phyloP scores from a whole-genome alignment of 2,113 vertebrate species.

The Salvelinus alpinus region DNA sequence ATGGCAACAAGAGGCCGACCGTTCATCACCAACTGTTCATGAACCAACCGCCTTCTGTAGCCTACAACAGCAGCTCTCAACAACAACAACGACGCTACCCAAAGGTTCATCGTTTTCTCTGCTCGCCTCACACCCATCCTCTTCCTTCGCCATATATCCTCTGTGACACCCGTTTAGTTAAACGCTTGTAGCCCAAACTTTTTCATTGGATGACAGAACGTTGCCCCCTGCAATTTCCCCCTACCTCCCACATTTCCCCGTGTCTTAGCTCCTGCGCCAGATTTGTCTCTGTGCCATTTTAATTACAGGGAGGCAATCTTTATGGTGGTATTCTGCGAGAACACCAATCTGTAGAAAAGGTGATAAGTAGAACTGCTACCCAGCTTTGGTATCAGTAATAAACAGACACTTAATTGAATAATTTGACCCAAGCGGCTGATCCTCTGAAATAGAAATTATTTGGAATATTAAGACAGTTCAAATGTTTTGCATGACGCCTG shows the following conservation, averaged over 20 bases:
- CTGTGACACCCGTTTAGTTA: constrained; percentile 34
- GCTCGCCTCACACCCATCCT: background rate
- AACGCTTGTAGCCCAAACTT: constrained; percentile 52
- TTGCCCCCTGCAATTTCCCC: constrained; percentile 53
- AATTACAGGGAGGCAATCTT: constrained; percentile 84
- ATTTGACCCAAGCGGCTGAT: constrained; percentile 84
- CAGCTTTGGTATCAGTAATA: constrained; percentile 82
- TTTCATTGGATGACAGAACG: constrained; percentile 63
- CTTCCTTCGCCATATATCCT: background rate
- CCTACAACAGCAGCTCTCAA: background rate
- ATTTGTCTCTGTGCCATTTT: constrained; percentile 84
- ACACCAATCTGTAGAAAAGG: constrained; percentile 83
- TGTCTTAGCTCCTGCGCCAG: constrained; percentile 76
- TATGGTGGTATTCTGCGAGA: constrained; percentile 79
- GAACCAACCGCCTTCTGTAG: background rate
- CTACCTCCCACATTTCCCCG: constrained; percentile 58
- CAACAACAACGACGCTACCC: constrained; percentile 11
- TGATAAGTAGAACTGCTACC: constrained; percentile 80
- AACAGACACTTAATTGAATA: constrained; percentile 87
- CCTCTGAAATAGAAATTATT: constrained; percentile 75
- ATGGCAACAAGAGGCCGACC: constrained; percentile 19
- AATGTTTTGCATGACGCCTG: constrained; percentile 64
- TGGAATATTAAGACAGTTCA: constrained; percentile 71
- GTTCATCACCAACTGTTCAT: constrained; percentile 9
- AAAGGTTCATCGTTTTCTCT: background rate